Evolutionary conservation across 2,797 vertebrate species (phyloP).

Genomic region (Sebastes vulpes): DNA sequence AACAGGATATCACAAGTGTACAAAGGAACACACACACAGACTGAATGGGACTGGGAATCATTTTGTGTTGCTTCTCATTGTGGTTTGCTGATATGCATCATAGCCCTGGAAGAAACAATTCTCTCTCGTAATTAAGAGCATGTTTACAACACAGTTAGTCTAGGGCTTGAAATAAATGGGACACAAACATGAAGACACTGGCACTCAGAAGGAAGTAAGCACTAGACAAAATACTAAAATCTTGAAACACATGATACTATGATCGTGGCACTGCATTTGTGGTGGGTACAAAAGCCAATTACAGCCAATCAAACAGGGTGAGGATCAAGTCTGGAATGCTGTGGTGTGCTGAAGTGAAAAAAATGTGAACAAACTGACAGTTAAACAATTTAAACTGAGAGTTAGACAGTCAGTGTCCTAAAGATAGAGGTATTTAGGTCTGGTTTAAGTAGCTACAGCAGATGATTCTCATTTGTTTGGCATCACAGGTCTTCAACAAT

Average conservation of each 20-base stretch:
- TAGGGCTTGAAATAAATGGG: background rate
- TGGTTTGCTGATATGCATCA: constrained; percentile 45
- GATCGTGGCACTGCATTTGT: constrained; percentile 4
- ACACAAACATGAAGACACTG: constrained; percentile 24
- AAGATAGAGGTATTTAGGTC: background rate
- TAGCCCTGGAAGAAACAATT: constrained; percentile 30
- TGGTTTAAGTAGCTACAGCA: background rate
- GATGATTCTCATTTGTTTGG: background rate
- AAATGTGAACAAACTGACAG: background rate
- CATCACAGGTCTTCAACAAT: background rate
- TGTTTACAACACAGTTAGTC: constrained; percentile 42
- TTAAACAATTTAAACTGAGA: background rate
- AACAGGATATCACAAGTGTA: constrained; percentile 30
- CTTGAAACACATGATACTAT: background rate
- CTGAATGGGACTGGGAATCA: constrained; percentile 7
- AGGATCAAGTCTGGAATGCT: constrained; percentile 11
- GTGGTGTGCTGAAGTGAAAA: background rate
- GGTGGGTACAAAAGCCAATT: constrained; percentile 14
- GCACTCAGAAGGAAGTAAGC: constrained; percentile 6
- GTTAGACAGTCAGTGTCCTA: background rate
- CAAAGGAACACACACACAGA: constrained; percentile 35
- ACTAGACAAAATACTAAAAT: background rate
- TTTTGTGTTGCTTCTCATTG: constrained; percentile 17
- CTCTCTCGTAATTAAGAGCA: constrained; percentile 55
- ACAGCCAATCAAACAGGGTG: constrained; percentile 11